These are phyloP conservation scores for Plecturocebus donacophilus DNA, from an alignment of 2,113 vertebrate species.

Conservation along the genomic window DNA sequence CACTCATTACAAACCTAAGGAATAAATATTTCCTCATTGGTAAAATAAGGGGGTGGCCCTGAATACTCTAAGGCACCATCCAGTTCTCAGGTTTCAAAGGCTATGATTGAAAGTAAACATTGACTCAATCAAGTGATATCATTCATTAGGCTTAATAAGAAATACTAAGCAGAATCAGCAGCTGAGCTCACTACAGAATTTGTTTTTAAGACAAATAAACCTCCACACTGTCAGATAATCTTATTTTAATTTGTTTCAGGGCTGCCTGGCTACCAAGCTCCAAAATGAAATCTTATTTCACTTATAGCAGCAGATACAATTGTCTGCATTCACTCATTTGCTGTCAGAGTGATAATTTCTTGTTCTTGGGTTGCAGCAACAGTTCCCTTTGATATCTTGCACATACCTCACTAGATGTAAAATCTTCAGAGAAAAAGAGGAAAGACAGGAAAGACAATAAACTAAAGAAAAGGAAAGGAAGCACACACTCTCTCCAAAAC, in stretches of 20 bases:
- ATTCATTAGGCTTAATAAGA: slow-evolving; percentile 12
- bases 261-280: neutral
- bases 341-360: slow-evolving; percentile 17
- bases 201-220: slow-evolving; percentile 40
- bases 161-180: neutral
- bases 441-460: neutral
- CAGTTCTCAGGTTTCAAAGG: neutral
- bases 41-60: neutral
- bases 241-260: slow-evolving; percentile 45
- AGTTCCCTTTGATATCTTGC: slow-evolving; percentile 28
- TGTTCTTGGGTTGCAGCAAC: neutral
- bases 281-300: slow-evolving; percentile 55
- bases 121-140: neutral
- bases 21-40: neutral
- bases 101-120: slow-evolving; percentile 12
- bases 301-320: slow-evolving; percentile 26
- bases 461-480: slow-evolving; percentile 2
- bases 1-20: neutral
- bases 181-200: neutral
- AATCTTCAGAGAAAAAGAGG: slow-evolving; percentile 26
- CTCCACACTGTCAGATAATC: neutral
- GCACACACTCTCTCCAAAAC: neutral
- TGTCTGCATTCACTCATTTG: slow-evolving; percentile 32
- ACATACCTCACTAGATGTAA: neutral
- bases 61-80: neutral